Evolutionary conservation across 2,888 invertebrate genomes (phyloP).

Genomic region (Standfussiana lucernea): DNA sequence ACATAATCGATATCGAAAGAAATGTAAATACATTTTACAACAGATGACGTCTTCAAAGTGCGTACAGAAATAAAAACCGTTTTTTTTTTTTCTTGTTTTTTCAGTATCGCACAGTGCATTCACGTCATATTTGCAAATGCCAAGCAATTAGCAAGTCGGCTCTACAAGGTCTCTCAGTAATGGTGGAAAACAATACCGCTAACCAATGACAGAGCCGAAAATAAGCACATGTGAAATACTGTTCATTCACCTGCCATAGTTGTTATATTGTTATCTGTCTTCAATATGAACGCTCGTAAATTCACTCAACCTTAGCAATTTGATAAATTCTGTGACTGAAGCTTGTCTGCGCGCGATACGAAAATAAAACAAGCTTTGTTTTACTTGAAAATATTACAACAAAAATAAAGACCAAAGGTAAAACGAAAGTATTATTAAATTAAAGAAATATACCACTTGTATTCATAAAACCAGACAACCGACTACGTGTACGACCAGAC

Average conservation of each 20-base stretch:
- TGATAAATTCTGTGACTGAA: conserved; percentile 44
- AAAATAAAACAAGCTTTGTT: conserved; percentile 37
- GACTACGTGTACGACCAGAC: conserved; percentile 30
- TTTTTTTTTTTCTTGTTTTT: conserved; percentile 7
- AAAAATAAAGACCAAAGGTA: conserved; percentile 42
- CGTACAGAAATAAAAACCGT: conserved; percentile 23
- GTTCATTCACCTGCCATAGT: conserved; percentile 83
- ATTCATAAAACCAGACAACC: conserved; percentile 40
- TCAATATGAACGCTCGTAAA: conserved; percentile 51
- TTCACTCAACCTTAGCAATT: conserved; percentile 48
- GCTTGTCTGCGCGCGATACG: conserved; percentile 24
- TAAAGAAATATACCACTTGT: conserved; percentile 26
- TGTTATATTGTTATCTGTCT: conserved; percentile 56
- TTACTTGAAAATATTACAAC: background rate
- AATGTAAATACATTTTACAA: conserved; percentile 28
- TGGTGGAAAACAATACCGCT: conserved; percentile 78
- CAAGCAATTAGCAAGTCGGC: conserved; percentile 63
- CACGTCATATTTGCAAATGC: conserved; percentile 59
- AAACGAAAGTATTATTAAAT: conserved; percentile 19
- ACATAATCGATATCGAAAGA: conserved; percentile 30
- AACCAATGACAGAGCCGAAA: conserved; percentile 82
- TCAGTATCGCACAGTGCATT: conserved; percentile 37
- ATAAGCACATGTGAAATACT: conserved; percentile 84
- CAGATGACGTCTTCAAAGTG: conserved; percentile 40
- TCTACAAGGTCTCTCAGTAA: conserved; percentile 75